Conservation (phyloP, 2,113 vertebrate species). For the Orthonyx spaldingii region DNA sequence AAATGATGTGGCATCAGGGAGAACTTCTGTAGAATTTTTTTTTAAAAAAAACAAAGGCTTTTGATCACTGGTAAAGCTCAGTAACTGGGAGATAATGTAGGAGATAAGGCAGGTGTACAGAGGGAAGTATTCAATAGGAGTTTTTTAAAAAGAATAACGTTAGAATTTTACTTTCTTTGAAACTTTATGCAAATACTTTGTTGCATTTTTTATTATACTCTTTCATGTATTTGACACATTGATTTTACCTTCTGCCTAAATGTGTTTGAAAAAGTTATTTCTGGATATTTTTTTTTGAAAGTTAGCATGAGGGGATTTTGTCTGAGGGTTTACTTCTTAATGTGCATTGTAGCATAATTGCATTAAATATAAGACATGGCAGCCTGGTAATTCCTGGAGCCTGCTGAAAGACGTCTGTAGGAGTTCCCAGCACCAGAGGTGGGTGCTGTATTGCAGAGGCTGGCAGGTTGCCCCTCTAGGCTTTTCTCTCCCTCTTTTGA, state of each 20-base stretch:
- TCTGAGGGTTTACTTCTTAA: not conserved
- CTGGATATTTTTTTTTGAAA: not conserved
- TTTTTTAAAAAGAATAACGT: not conserved
- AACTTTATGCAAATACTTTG: not conserved
- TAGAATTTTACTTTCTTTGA: not conserved
- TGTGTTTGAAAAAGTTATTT: not conserved
- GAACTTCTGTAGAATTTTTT: not conserved
- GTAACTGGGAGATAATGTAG: not conserved
- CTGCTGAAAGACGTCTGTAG: not conserved
- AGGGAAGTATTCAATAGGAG: not conserved
- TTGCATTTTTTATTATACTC: not conserved
- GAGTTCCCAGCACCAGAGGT: not conserved
- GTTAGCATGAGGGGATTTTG: not conserved
- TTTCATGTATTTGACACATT: not conserved
- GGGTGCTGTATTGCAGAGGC: not conserved
- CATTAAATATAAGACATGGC: not conserved
- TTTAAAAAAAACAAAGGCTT: not conserved
- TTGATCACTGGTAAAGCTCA: not conserved
- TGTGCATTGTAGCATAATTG: not conserved
- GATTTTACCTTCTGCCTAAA: not conserved
- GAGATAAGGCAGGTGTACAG: not conserved
- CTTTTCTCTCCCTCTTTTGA: not conserved
- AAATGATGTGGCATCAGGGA: not conserved
- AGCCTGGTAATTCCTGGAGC: not conserved
- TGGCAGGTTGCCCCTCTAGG: not conserved